Evolutionary conservation across 2,888 invertebrate genomes (phyloP), one percentile per base, ranked within the genome.

Genomic region (Scaptomyza cyrtandrae): DNA sequence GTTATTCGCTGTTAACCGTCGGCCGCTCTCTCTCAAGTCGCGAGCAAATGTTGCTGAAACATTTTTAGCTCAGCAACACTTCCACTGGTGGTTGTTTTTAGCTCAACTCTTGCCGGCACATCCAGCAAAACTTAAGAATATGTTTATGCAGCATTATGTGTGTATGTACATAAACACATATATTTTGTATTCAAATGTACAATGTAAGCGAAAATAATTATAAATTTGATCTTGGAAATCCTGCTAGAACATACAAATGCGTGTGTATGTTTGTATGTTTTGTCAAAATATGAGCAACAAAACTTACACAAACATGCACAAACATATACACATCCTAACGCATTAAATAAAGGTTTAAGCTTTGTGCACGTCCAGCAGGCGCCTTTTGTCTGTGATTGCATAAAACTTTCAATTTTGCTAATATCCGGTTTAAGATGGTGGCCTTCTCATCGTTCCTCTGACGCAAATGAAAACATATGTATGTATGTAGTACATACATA

Each of bases 331-430:
- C 27, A 53, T 49, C n/a, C n/a, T n/a, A n/a, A 16, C 3, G 5
- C 9, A 33, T 0, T 13, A 16, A 41, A 11, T 37, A 6, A 35
- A 29, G 54, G 39, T 46, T 14, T 44, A 24, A 48, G 37, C 41
- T 43, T 16, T 3, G 16, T 43, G 7, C 16, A 24, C 45, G 16
- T 24, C 37, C 43, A 60, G 56, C 46, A 46, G 45, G 37, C 60
- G 31, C 44, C 13, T 35, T 45, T 24, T 60, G 41, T 14, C 44
- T 49, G 6, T 53, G 41, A 48, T 73, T 78, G 71, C 69, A 70
- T 75, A 75, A 75, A 82, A 86, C 86, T 85, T 85, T 85, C 86
- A 75, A 68, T 85, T 86, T 86, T 84, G 49, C 62, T 86, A 66
- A 77, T 86, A 82, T 82, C 86, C 78, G 84, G 85, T 80, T 86